These are phyloP conservation scores for Centropus unirufus DNA, from an alignment of 2,113 vertebrate genomes.

Conservation along the genomic window DNA sequence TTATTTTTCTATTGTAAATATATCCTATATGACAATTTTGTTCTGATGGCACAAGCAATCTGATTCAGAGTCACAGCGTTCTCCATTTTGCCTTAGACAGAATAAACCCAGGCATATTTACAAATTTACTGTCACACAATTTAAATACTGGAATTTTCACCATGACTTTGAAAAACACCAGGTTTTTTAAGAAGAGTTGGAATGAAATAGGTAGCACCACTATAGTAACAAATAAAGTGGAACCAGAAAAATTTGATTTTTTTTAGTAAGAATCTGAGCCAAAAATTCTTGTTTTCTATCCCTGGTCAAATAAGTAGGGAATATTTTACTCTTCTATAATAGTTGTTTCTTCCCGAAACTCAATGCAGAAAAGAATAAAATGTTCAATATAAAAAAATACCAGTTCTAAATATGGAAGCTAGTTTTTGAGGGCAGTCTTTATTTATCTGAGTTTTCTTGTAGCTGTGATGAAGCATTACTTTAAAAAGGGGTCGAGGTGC, in stretches of 20 bases:
- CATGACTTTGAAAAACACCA: neutral
- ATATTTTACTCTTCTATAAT: neutral
- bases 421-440: neutral
- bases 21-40: neutral
- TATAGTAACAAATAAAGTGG: neutral
- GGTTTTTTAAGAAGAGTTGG: neutral
- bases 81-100: neutral
- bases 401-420: neutral
- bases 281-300: neutral
- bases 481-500: neutral
- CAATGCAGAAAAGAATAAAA: neutral
- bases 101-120: neutral
- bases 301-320: neutral
- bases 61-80: neutral
- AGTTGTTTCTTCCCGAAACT: neutral
- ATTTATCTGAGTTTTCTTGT: neutral
- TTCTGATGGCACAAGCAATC: neutral
- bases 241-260: neutral
- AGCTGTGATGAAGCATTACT: neutral
- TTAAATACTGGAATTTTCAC: neutral
- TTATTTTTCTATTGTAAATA: neutral
- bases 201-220: neutral
- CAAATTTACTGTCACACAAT: neutral
- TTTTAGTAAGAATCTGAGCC: neutral
- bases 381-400: neutral